Percentiles rank a stretch among this genome's conserved stretches.
Evolutionary conservation across 1,140 invertebrate species (phyloP).

Genomic region (Drosophila busckii): DNA sequence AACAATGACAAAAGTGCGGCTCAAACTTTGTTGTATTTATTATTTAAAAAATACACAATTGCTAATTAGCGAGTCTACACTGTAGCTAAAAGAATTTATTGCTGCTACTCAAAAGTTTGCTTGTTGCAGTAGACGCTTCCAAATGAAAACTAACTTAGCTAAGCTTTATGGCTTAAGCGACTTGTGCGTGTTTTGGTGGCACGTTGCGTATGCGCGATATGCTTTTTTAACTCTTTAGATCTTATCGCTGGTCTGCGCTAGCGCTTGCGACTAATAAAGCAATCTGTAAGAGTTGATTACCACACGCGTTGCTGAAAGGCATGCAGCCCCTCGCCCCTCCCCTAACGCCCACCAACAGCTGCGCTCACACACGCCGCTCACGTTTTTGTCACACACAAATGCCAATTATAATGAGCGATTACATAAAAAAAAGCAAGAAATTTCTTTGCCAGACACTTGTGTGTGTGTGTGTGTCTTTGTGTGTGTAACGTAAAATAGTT

Average conservation of each 20-base stretch:
- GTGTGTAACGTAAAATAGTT: conserved; percentile 38
- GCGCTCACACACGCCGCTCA: conserved; percentile 5
- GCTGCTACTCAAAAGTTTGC: no score
- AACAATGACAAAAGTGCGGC: no score
- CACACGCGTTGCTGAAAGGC: conserved; percentile 23
- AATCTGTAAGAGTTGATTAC: no score
- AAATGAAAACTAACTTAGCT: no score
- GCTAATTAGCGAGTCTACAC: no score
- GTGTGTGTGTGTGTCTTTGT: neutral
- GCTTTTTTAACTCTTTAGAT: conserved; percentile 40
- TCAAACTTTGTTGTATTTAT: no score
- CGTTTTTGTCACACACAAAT: conserved; percentile 70
- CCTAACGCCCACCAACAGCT: neutral
- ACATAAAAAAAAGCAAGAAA: conserved; percentile 59
- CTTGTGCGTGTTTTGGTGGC: conserved; percentile 13
- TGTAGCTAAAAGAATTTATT: no score
- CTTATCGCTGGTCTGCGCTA: conserved; percentile 53
- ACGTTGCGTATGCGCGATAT: conserved; percentile 65
- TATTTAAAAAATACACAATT: no score
- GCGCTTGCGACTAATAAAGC: no score
- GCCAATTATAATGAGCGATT: conserved; percentile 73
- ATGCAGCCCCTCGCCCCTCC: neutral
- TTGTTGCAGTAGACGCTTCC: no score
- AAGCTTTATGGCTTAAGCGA: no score
- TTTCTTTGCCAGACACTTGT: conserved; percentile 43